A percentile compares a stretch with the other conserved stretches of the same genome.
Evolutionary conservation across 2,797 vertebrate genomes (phyloP).

Genomic region (Eutrigla gurnardus): DNA sequence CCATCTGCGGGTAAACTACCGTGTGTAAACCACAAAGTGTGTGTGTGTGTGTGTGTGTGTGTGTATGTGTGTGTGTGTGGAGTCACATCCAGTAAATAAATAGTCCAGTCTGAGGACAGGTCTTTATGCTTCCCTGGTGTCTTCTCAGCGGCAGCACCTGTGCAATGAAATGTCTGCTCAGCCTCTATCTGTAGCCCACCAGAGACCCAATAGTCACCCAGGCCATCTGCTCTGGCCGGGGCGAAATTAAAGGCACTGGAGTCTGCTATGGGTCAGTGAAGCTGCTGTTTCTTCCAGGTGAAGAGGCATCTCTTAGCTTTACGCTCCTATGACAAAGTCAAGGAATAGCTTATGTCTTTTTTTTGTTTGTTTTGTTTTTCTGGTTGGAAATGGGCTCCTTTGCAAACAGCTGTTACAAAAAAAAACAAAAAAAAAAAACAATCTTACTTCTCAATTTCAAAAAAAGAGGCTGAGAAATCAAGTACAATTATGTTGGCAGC

Average conservation of each 20-base stretch:
- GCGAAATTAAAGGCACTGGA: conserved; percentile 86
- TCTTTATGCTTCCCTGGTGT: conserved; percentile 50
- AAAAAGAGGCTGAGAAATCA: conserved; percentile 57
- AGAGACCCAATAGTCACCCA: conserved; percentile 69
- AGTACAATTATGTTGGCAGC: conserved; percentile 77
- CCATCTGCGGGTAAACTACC: conserved; percentile 55
- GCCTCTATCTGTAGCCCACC: conserved; percentile 70
- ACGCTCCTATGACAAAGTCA: conserved; percentile 37
- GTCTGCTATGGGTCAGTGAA: conserved; percentile 82
- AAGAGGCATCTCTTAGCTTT: conserved; percentile 60
- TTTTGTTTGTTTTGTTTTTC: conserved; percentile 21
- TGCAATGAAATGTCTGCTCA: conserved; percentile 60
- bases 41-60: conserved; percentile 19
- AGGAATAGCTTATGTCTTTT: conserved; percentile 56
- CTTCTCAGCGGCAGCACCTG: conserved; percentile 65
- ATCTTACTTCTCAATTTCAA: conserved; percentile 33
- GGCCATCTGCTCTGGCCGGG: conserved; percentile 71
- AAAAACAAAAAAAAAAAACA: conserved; percentile 11
- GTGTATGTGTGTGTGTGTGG: conserved; percentile 32
- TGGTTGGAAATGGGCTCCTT: conserved; percentile 61
- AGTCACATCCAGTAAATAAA: conserved; percentile 58
- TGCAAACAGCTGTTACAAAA: conserved; percentile 56
- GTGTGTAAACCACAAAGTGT: conserved; percentile 49
- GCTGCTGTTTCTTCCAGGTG: conserved; percentile 71
- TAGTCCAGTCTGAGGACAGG: conserved; percentile 57